These are phyloP conservation scores for Cactoblastis cactorum DNA, from an alignment of 2,888 invertebrate species.

Conservation along the genomic window DNA sequence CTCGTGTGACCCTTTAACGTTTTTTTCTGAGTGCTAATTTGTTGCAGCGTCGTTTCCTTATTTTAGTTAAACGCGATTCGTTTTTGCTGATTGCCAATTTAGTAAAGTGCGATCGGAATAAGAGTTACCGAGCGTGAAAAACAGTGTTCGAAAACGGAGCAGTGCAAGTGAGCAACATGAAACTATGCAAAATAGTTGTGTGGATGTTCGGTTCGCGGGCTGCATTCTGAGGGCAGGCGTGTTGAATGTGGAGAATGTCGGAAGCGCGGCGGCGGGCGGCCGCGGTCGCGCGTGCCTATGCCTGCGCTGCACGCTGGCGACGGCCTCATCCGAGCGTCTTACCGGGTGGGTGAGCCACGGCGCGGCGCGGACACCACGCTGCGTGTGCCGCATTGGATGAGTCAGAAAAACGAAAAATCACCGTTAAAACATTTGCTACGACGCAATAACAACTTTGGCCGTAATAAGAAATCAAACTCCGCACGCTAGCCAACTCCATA, in stretches of 20 bases:
- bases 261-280: slow-evolving; percentile 47
- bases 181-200: slow-evolving; percentile 67
- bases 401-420: slow-evolving; percentile 67
- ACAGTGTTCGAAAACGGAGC: slow-evolving; percentile 16
- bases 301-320: neutral
- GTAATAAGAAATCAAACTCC: slow-evolving; percentile 37
- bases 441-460: slow-evolving; percentile 31
- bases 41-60: slow-evolving; percentile 39
- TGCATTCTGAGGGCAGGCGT: slow-evolving; percentile 69
- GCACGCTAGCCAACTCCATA: slow-evolving; percentile 71
- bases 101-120: slow-evolving; percentile 19
- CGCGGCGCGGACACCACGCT: slow-evolving; percentile 63
- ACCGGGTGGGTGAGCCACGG: slow-evolving; percentile 51
- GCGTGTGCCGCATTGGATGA: slow-evolving; percentile 69
- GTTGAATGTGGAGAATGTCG: slow-evolving; percentile 67
- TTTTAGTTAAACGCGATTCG: slow-evolving; percentile 32
- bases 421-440: slow-evolving; percentile 47
- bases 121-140: slow-evolving; percentile 8
- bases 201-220: slow-evolving; percentile 56
- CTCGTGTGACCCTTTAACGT: slow-evolving; percentile 50
- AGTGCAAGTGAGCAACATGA: slow-evolving; percentile 40
- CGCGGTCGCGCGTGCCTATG: slow-evolving; percentile 46
- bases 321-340: slow-evolving; percentile 34
- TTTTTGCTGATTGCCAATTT: slow-evolving; percentile 25
- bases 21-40: slow-evolving; percentile 50